Evolutionary conservation across 2,113 vertebrate genomes (phyloP), one percentile per base, ranked within the genome.

Genomic region (Macaca nemestrina): DNA sequence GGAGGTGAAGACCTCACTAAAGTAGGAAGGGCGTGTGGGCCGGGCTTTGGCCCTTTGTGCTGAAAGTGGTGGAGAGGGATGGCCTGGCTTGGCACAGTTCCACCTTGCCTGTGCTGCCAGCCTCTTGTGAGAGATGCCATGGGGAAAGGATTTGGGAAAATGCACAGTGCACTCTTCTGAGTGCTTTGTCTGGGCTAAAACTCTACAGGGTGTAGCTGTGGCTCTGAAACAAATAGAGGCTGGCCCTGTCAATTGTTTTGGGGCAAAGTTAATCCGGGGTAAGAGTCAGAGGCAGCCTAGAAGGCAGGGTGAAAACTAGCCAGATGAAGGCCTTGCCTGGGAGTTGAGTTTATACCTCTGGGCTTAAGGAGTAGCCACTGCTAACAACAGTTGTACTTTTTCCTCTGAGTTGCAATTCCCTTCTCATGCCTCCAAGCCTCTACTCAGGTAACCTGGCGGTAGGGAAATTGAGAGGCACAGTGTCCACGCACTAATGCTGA

Each of bases 11-110:
- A 27, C 48, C 35, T 10, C 32, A 18, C 38, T 61, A 8, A 13
- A 30, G 30, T 3, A 32, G 48, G 48, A 61, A 18, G 40, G 68
- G 55, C 18, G 8, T 3, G 8, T 8, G 12, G 68, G 5, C 45
- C 38, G 35, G 32, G 6, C 45, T 67, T 48, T 11, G 68, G 16
- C 35, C 52, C 8, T 78, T n/a, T 1, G 3, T 0, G 1, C 17
- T 25, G 50, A n/a, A 48, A 25, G 14, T 50, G 38, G 35, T 3
- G 70, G 73, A 17, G 10, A 13, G 40, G 5, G 13, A 32, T 1
- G 25, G 4, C 10, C 48, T 23, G 48, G 38, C 3, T 1, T 52
- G 78, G 38, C 12, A 9, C 22, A 7, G 25, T 43, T 16, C 67
- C 35, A 20, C 73, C 50, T 73, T 43, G 67, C 22, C 50, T 50